Evolutionary conservation across 2,113 vertebrate genomes (phyloP), one percentile per base, ranked within the genome.

Genomic region (Tyto alba): DNA sequence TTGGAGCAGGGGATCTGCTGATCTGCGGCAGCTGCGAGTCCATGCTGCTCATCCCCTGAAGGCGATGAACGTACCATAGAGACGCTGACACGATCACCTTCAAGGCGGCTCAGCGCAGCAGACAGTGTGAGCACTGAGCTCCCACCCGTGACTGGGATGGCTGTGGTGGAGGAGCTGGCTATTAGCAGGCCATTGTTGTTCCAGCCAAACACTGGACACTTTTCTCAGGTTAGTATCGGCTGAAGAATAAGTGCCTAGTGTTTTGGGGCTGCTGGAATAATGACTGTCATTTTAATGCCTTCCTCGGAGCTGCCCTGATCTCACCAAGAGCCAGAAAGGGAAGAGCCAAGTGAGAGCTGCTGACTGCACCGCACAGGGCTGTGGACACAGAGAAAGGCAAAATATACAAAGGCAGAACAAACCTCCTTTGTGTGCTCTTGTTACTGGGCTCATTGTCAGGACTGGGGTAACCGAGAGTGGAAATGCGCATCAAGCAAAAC

Each of bases 121-220:
- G 84, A 96, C 96, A 96, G 29, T 67, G 91, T 7, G 2, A 47
- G 85, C 92, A 45, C 95, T 91, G 93, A 95, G 90, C 64, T 57
- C 5, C 72, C 87, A 29, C 16, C 59, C 29, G 1, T 74, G 71
- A 6, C 79, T 4, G 87, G 56, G 25, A 1, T 36, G 62, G 4
- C 75, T 43, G 53, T 40, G 26, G 20, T 66, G 95, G 87, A 53
- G 90, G 21, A 1, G 11, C 2, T 3, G 95, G 71, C 63, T 75
- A 1, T 59, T 36, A 72, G 85, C 71, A 73, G 36, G 4, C 76
- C 36, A 8, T 92, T 97, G 94, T 95, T 81, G 59, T 20, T 6
- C 60, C 88, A 94, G 90, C 62, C 6, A 4, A 75, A 40, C 76
- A 21, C 80, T 41, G 89, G 75, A 5, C 71, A 3, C 75, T 86